Percentiles rank a stretch among this genome's conserved stretches.
phyloP scores from a whole-genome alignment of 2,888 invertebrate genomes.

The Stenurella melanura region DNA sequence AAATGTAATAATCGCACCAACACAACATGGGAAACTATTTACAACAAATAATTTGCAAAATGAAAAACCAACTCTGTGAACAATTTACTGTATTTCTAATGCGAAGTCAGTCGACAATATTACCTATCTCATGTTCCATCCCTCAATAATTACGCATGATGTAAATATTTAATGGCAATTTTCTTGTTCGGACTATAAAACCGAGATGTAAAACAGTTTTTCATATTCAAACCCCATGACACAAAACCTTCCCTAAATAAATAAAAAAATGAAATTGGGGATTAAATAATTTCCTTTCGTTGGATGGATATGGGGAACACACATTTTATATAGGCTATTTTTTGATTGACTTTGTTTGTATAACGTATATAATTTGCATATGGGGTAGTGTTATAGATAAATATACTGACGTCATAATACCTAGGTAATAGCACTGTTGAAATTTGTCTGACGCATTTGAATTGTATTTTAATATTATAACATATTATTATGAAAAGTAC shows the following conservation, averaged over 20 bases:
- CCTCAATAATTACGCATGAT: constrained; percentile 7
- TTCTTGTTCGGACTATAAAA: constrained; percentile 38
- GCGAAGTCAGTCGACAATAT: not conserved
- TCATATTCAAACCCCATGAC: not conserved
- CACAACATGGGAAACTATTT: too few relatives aligned
- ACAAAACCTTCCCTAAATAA: constrained; percentile 8
- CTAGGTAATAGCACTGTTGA: not conserved
- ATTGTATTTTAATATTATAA: too few relatives aligned
- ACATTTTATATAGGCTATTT: constrained; percentile 1
- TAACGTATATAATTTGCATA: not conserved
- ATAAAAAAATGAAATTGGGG: constrained; percentile 4
- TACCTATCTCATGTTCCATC: not conserved
- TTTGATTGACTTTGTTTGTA: not conserved
- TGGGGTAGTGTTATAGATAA: not conserved
- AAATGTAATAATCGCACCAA: too few relatives aligned
- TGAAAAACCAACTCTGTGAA: too few relatives aligned
- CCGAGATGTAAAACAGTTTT: constrained; percentile 25
- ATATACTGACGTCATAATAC: not conserved
- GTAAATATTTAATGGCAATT: constrained; percentile 33
- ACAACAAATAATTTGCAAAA: not conserved
- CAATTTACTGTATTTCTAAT: not conserved
- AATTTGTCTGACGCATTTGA: too few relatives aligned
- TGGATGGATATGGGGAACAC: not conserved
- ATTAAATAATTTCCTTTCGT: not conserved
- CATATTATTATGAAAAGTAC: too few relatives aligned